Conservation (phyloP, 2,113 vertebrate species). For the Mungos mungo region DNA sequence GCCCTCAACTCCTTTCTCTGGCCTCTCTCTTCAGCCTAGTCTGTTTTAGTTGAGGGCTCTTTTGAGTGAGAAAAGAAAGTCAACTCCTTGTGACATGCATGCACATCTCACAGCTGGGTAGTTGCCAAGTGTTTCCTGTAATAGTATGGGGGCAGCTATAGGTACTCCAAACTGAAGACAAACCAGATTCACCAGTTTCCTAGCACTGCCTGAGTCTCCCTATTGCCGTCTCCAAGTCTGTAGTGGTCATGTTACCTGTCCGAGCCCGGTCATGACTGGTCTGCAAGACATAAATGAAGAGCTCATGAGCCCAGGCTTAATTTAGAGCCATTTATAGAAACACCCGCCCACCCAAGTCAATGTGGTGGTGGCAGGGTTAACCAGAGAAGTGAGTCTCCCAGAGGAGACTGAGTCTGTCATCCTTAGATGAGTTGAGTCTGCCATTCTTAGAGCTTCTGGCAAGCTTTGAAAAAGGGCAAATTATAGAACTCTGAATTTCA, state of each 20-base stretch:
- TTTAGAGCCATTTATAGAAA: not conserved
- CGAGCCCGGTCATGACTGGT: not conserved
- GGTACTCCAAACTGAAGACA: conserved; percentile 9
- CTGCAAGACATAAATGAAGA: not conserved
- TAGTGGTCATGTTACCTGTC: not conserved
- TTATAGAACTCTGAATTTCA: not conserved
- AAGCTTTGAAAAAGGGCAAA: not conserved
- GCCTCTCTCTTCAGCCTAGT: not conserved
- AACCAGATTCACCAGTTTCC: not conserved
- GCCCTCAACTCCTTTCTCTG: not conserved
- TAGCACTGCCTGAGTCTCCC: not conserved
- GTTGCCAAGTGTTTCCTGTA: too few species aligned
- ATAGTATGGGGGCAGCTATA: not conserved
- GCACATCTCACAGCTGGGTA: not conserved
- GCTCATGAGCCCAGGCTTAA: not conserved
- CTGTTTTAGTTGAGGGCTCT: not conserved
- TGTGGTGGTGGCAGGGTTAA: not conserved
- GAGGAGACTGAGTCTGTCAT: not conserved
- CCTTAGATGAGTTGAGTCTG: not conserved
- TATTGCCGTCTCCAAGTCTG: not conserved
- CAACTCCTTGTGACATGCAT: not conserved
- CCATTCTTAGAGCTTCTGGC: not conserved
- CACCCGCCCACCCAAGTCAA: not conserved
- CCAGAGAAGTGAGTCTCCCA: not conserved
- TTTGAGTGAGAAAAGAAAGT: not conserved